Evolutionary conservation across 2,888 invertebrate species (phyloP).

Genomic region (Anthrax anthrax): DNA sequence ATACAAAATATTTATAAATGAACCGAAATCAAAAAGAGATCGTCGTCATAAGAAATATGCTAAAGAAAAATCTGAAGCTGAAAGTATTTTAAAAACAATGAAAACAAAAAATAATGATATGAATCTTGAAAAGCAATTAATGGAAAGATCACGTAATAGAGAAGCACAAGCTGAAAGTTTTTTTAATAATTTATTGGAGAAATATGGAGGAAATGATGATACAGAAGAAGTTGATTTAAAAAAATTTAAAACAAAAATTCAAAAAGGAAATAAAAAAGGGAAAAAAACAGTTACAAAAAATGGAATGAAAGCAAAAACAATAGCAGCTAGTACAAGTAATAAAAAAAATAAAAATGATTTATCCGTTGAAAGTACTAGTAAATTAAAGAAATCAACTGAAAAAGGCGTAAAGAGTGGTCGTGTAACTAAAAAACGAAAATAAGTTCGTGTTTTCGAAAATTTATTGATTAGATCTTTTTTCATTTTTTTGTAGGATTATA

Average conservation of each 20-base stretch:
- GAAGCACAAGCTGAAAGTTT: conserved; percentile 47
- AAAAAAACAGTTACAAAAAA: no score
- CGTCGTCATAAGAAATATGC: conserved; percentile 55
- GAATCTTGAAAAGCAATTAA: conserved; percentile 47
- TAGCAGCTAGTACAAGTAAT: no score
- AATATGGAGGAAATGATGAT: conserved; percentile 44
- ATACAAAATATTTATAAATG: conserved; percentile 65
- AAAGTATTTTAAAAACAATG: conserved; percentile 40
- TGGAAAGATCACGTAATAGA: conserved; percentile 48
- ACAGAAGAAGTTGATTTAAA: conserved; percentile 17
- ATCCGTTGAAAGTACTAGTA: no score
- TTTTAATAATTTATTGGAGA: conserved; percentile 55
- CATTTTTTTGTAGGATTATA: no score
- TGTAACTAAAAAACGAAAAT: not conserved
- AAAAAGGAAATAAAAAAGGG: no score
- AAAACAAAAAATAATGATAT: no score
- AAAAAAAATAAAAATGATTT: no score
- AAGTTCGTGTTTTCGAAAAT: no score
- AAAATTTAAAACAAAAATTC: conserved; percentile 12
- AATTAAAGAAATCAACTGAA: not conserved
- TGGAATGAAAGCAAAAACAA: not conserved
- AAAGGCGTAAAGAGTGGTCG: conserved; percentile 1
- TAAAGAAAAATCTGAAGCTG: conserved; percentile 53
- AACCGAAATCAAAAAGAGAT: conserved; percentile 52
- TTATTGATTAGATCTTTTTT: no score